Base-by-base conservation (phyloP, 2,797 vertebrate genomes). In the Neoniphon sammara region DNA sequence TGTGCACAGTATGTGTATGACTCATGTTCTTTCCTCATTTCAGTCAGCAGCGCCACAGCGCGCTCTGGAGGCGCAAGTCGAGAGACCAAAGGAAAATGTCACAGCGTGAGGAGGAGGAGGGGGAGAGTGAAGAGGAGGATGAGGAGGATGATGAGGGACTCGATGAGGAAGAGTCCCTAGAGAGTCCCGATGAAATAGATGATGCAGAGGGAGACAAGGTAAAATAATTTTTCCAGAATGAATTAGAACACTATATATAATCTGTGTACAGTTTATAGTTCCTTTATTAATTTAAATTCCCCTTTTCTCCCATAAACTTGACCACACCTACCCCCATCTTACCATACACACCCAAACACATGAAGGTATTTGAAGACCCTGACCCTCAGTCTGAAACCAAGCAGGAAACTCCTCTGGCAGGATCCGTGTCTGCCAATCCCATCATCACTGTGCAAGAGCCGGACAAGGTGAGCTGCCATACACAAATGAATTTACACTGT, bases 41-140 rank as follows among this genome's bases (percentile, higher is more conserved):
- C 75, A 93, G 90, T 90, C 95, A 95, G 92, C 96, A 95, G 89
- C 93, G 97, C 15, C 95, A 97, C 93, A 97, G 94, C 87, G 76
- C 91, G 1, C 92, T 97, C 66, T 98, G 96, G 96, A 95, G 95
- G 87, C 83, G 91, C 55, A 95, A 91, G 80, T 94, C 94, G 0
- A 91, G 78, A 82, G 94, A 95, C 31, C 85, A 90, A 8, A 83
- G 92, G 68, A 91, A 91, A 56, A 91, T 89, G 55, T 91, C 93
- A 0, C 5, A 91, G 57, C 82, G 76, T 7, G 70, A 54, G 52
- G 72, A 50, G 1, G 68, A 75, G 12, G 72, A 73, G 17, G 57
- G 70, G 49, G 78, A 87, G 14, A 71, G 47, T 11, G 87, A 66
- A 7, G 90, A 88, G 0, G 89, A 70, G 0, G 80, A 84, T 0